These are phyloP conservation scores for Australoheros facetus DNA, from an alignment of 2,797 vertebrate genomes.

Conservation along the genomic window DNA sequence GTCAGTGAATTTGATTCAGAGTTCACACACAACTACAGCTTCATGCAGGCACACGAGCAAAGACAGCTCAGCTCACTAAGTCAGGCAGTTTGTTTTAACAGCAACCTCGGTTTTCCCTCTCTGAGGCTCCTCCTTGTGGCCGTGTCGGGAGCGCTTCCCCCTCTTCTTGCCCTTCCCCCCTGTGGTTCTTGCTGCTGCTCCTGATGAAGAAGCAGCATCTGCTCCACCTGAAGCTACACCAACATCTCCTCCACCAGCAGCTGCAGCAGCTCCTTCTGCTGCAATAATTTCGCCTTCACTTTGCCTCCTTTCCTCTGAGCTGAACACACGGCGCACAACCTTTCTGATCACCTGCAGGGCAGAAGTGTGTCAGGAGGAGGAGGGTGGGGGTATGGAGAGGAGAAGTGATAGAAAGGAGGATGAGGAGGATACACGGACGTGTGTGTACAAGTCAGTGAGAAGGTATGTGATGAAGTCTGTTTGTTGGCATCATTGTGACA, in stretches of 20 bases:
- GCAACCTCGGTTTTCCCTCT: conserved; percentile 66
- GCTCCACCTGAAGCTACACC: conserved; percentile 41
- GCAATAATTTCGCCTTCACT: conserved; percentile 33
- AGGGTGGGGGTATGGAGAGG: background rate
- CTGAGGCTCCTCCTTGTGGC: conserved; percentile 62
- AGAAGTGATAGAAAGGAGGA: conserved; percentile 1
- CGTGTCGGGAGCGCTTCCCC: conserved; percentile 70
- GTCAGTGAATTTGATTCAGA: background rate
- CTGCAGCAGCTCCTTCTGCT: conserved; percentile 24
- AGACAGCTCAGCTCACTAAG: background rate
- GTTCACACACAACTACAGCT: background rate
- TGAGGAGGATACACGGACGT: background rate
- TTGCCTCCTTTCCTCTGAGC: conserved; percentile 53
- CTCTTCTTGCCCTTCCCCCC: conserved; percentile 73
- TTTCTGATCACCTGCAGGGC: conserved; percentile 78
- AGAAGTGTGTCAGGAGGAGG: conserved; percentile 41
- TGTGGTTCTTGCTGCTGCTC: conserved; percentile 20
- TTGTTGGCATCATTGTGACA: background rate
- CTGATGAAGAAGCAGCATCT: conserved; percentile 39
- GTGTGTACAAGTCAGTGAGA: background rate
- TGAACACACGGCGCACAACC: conserved; percentile 71
- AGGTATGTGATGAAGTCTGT: background rate
- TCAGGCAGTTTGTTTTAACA: background rate
- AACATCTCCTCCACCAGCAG: background rate
- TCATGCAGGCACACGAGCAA: conserved; percentile 43